Percentiles rank a stretch among this genome's conserved stretches.
Evolutionary conservation across 2,888 invertebrate genomes (phyloP).

Genomic region (Chrysolina oricalcia): DNA sequence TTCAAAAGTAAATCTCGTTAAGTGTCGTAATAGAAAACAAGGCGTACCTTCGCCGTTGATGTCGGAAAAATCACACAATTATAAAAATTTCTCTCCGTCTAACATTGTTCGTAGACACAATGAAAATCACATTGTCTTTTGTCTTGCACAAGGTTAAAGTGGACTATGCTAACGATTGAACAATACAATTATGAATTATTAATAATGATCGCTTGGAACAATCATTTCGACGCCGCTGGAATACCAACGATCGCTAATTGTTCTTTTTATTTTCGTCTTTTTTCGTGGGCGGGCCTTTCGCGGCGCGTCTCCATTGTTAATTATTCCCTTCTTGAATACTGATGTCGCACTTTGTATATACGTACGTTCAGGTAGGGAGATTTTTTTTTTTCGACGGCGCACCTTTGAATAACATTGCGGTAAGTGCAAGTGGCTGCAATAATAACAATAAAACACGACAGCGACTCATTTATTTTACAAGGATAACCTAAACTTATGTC

Average conservation of each 20-base stretch:
- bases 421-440: not conserved
- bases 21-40: slow-evolving; percentile 36
- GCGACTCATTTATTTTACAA: too few species aligned
- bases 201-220: slow-evolving; percentile 21
- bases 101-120: slow-evolving; percentile 40
- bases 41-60: not conserved
- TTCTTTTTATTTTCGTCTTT: slow-evolving; percentile 32
- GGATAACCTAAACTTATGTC: too few species aligned
- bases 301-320: slow-evolving; percentile 30
- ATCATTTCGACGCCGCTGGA: slow-evolving; percentile 28
- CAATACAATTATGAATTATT: slow-evolving; percentile 37
- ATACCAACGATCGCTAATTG: slow-evolving; percentile 42
- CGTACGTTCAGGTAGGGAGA: not conserved
- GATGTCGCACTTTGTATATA: slow-evolving; percentile 16
- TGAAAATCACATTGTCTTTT: slow-evolving; percentile 49
- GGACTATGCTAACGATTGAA: slow-evolving; percentile 39
- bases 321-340: slow-evolving; percentile 30
- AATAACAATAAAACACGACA: not conserved
- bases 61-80: slow-evolving; percentile 39
- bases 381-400: slow-evolving; percentile 15
- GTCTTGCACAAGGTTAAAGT: slow-evolving; percentile 48
- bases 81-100: slow-evolving; percentile 35
- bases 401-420: slow-evolving; percentile 14
- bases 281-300: slow-evolving; percentile 41
- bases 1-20: slow-evolving; percentile 25